A percentile compares a stretch with the other conserved stretches of the same genome.
These are phyloP conservation scores for Phrynosoma platyrhinos DNA, from an alignment of 2,113 vertebrate species.

Conservation along the genomic window DNA sequence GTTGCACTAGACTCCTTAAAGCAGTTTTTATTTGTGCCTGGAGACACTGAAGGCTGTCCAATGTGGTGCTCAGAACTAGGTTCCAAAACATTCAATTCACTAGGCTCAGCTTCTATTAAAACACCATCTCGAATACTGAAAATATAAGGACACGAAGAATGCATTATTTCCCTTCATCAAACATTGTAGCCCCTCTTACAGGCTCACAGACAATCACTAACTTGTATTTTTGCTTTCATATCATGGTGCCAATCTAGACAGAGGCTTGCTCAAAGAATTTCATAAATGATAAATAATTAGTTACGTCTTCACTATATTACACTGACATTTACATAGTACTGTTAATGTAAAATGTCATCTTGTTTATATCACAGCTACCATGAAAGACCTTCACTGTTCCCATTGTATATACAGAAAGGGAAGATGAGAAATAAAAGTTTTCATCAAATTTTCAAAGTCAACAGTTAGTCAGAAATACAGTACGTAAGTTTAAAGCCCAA, in stretches of 20 bases:
- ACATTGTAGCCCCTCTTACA: too few species aligned
- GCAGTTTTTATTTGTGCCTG: constrained; percentile 20
- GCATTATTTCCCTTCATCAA: not conserved
- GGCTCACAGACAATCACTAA: not conserved
- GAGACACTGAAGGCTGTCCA: constrained; percentile 34
- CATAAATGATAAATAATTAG: not conserved
- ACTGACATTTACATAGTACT: not conserved
- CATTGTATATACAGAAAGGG: not conserved
- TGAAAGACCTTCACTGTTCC: not conserved
- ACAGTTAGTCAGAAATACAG: not conserved
- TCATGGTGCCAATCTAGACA: not conserved
- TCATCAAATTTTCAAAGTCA: not conserved
- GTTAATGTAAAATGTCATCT: not conserved
- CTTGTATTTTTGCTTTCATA: not conserved
- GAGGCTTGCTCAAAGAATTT: not conserved
- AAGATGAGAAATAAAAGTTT: not conserved
- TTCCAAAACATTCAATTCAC: constrained; percentile 20
- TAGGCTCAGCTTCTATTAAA: constrained; percentile 16
- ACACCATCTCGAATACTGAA: constrained; percentile 55
- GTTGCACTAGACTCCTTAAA: constrained; percentile 34
- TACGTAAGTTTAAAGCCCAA: not conserved
- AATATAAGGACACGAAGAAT: constrained; percentile 20
- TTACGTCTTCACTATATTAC: not conserved
- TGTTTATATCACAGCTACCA: not conserved
- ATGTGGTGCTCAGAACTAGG: not conserved